Conservation (phyloP, 1,140 invertebrate genomes). For the Anoplolepis gracilipes region DNA sequence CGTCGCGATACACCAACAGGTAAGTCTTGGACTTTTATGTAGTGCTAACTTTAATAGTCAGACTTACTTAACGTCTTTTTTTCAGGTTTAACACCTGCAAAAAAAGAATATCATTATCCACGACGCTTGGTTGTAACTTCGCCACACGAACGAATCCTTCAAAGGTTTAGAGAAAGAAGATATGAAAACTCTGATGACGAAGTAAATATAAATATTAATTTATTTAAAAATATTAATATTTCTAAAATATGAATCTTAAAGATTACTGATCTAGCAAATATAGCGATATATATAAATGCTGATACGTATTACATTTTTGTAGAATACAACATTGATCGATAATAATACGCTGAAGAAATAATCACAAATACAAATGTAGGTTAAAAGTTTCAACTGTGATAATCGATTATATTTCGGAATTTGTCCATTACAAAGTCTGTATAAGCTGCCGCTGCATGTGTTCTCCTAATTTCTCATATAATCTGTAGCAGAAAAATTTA, state of each 20-base stretch:
- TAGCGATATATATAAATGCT: not conserved
- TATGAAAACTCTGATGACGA: slow-evolving; percentile 74
- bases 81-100: slow-evolving; percentile 88
- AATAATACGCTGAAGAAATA: slow-evolving; percentile 36
- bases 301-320: not conserved
- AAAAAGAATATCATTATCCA: slow-evolving; percentile 88
- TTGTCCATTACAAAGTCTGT: slow-evolving; percentile 95
- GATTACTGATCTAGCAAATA: not conserved
- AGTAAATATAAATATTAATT: slow-evolving; percentile 70
- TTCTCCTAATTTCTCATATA: slow-evolving; percentile 95
- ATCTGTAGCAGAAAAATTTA: slow-evolving; percentile 82
- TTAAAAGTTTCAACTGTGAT: not conserved
- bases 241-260: not conserved
- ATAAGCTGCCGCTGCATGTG: slow-evolving; percentile 95
- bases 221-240: not conserved
- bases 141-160: slow-evolving; percentile 89
- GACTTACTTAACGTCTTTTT: slow-evolving; percentile 81
- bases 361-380: slow-evolving; percentile 16
- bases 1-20: slow-evolving; percentile 86
- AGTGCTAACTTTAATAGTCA: not conserved
- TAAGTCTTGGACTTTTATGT: slow-evolving; percentile 58
- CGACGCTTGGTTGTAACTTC: slow-evolving; percentile 88
- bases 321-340: slow-evolving; percentile 23
- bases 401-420: slow-evolving; percentile 72
- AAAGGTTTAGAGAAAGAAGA: slow-evolving; percentile 84